phyloP scores from a whole-genome alignment of 2,113 vertebrate genomes.

The rat (Rattus norvegicus) region DNA sequence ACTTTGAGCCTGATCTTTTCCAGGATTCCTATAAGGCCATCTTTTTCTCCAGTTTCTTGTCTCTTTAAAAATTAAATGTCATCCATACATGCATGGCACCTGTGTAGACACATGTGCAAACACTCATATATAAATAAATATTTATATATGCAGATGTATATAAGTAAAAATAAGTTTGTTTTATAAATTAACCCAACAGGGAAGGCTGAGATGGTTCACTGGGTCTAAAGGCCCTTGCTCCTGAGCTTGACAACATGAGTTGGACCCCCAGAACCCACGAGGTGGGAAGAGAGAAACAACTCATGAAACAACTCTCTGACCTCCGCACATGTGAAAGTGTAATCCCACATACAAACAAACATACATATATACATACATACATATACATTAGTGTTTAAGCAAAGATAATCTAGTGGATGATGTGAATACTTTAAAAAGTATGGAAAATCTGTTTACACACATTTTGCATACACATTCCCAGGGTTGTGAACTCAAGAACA shows the following conservation, averaged over 20 bases:
- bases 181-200: background rate
- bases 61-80: background rate
- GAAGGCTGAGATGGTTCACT: background rate
- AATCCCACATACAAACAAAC: no score
- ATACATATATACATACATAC: background rate
- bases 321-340: no score
- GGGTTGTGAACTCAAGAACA: slow-evolving; percentile 8
- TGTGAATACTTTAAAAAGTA: background rate
- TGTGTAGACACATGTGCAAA: background rate
- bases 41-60: background rate
- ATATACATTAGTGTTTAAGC: background rate
- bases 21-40: no score
- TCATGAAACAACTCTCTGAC: background rate
- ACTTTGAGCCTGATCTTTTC: background rate
- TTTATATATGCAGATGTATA: background rate
- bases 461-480: slow-evolving; percentile 42
- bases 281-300: no score
- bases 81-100: background rate
- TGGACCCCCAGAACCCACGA: background rate
- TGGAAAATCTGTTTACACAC: background rate
- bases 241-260: background rate
- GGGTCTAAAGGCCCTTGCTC: background rate
- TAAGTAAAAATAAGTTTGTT: background rate
- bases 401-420: slow-evolving; percentile 47
- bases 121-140: background rate